Conservation (phyloP, 2,113 vertebrate species). For the Mirounga angustirostris region DNA sequence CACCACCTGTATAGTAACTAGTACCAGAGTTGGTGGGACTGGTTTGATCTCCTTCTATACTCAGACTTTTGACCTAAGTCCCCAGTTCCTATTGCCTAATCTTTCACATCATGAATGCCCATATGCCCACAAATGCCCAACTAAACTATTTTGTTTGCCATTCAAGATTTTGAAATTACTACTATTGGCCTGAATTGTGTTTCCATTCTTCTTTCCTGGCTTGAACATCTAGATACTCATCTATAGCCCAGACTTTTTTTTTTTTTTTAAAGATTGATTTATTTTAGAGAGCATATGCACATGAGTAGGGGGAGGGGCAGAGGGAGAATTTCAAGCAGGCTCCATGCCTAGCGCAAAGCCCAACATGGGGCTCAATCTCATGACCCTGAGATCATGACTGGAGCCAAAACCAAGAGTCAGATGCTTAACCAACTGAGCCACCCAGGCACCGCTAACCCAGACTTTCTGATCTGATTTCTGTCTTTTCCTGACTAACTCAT, state of each 20-base stretch:
- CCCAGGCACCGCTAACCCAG: not conserved
- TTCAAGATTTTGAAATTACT: not conserved
- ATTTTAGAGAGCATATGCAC: not conserved
- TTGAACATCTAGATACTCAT: not conserved
- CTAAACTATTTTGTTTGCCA: not conserved
- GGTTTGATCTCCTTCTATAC: not conserved
- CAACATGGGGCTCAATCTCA: not conserved
- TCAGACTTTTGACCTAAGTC: not conserved
- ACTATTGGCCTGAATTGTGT: not conserved
- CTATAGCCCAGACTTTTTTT: not conserved
- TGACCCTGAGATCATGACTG: not conserved
- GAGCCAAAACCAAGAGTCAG: not conserved
- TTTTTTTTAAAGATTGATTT: not conserved
- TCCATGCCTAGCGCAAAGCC: not conserved
- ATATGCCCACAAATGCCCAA: not conserved
- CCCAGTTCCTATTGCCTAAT: not conserved
- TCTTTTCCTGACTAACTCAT: not conserved
- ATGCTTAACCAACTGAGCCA: not conserved
- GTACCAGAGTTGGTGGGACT: not conserved
- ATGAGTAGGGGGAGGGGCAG: not conserved
- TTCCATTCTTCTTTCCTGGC: not conserved
- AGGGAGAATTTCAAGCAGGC: conserved; percentile 9
- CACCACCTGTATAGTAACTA: not conserved
- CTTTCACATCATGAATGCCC: not conserved
- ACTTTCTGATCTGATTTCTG: not conserved